Conservation (phyloP, 2,113 vertebrate species). For the Psilopsiagon aymara region DNA sequence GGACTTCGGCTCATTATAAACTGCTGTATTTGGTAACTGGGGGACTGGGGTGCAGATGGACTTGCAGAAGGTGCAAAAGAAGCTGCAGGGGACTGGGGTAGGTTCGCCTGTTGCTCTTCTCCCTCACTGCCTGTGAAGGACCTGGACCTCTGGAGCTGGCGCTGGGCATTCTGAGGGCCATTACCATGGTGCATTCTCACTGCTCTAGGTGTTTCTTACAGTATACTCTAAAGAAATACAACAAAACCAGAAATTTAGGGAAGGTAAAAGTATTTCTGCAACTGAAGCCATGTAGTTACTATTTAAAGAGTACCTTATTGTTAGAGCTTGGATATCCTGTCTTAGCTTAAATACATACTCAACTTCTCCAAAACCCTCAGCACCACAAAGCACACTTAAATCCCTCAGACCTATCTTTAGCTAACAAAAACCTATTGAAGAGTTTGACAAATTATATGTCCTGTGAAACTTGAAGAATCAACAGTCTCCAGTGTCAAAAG, state of each 20-base stretch:
- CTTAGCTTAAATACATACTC: not conserved
- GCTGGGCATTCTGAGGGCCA: constrained; percentile 91
- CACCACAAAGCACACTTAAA: not conserved
- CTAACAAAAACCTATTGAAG: not conserved
- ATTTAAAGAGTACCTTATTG: accelerated
- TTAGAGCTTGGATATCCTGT: not conserved
- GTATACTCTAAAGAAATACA: constrained; percentile 37
- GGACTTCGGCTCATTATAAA: constrained; percentile 89
- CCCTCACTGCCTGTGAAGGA: constrained; percentile 88
- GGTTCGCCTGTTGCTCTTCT: constrained; percentile 84
- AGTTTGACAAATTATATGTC: accelerated
- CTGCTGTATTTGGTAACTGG: constrained; percentile 88
- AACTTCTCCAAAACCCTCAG: not conserved
- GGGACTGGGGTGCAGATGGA: constrained; percentile 90
- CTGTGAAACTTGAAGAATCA: not conserved
- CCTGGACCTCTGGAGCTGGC: constrained; percentile 90
- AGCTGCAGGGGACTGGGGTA: constrained; percentile 89
- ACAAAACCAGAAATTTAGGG: constrained; percentile 45
- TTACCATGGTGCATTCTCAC: constrained; percentile 97
- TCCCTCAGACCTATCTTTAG: not conserved
- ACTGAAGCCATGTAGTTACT: not conserved
- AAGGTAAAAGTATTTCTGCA: not conserved
- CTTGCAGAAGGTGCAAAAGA: constrained; percentile 88
- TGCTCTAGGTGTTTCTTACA: constrained; percentile 57
- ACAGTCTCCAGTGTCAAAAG: not conserved